Evolutionary conservation across 2,113 vertebrate species (phyloP).

Genomic region (Poeciliopsis prolifica): DNA sequence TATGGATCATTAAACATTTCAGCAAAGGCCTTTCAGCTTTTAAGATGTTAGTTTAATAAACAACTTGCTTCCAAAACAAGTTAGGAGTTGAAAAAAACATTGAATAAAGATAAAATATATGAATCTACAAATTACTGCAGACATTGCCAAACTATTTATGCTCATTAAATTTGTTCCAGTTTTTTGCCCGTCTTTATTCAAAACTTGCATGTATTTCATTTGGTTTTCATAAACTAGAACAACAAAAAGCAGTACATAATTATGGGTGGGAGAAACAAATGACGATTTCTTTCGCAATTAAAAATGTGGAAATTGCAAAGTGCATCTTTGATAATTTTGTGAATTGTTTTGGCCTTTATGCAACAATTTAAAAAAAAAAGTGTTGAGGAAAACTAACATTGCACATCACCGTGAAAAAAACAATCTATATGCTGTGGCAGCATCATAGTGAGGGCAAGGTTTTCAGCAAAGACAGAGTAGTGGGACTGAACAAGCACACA

Average conservation of each 20-base stretch:
- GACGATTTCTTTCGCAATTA: too few relatives aligned
- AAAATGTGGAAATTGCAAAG: too few relatives aligned
- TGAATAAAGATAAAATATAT: background rate
- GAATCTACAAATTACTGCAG: background rate
- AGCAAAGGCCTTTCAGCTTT: background rate
- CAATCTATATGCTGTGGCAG: background rate
- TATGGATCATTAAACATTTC: constrained; percentile 4
- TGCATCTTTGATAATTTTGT: too few relatives aligned
- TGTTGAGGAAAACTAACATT: background rate
- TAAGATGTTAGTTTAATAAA: background rate
- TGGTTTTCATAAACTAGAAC: background rate
- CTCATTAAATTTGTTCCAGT: background rate
- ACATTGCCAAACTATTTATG: background rate
- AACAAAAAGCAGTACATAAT: background rate
- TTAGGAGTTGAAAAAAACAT: background rate
- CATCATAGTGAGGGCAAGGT: background rate
- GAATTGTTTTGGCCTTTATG: background rate
- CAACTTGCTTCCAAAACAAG: background rate
- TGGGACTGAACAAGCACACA: background rate
- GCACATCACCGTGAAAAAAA: background rate
- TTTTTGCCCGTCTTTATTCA: too few relatives aligned
- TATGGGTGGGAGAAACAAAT: background rate
- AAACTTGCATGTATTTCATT: background rate
- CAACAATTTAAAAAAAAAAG: too few relatives aligned
- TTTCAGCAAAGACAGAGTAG: background rate